A percentile compares a stretch with the other conserved stretches of the same genome.
phyloP scores from a whole-genome alignment of 2,113 vertebrate genomes.

The Stegastes partitus region DNA sequence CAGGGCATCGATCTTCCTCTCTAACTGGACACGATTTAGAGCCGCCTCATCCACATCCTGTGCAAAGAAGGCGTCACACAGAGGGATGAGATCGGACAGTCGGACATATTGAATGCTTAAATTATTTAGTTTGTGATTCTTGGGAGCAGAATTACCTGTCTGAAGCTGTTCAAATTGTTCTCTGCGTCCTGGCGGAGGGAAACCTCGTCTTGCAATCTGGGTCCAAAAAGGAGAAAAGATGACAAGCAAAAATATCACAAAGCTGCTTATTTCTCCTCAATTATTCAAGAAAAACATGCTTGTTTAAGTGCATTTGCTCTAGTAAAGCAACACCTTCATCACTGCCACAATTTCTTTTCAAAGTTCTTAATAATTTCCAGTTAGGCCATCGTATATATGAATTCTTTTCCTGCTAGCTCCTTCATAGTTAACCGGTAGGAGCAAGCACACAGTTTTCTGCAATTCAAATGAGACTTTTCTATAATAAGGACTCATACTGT shows the following conservation, averaged over 20 bases:
- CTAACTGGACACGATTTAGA: slow-evolving; percentile 90
- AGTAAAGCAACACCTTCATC: too few relatives aligned
- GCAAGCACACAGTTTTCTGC: not conserved
- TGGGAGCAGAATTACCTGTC: slow-evolving; percentile 85
- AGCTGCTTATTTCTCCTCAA: not conserved
- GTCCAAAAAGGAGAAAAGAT: slow-evolving; percentile 10
- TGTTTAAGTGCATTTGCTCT: not conserved
- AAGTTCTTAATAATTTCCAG: too few relatives aligned
- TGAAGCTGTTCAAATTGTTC: slow-evolving; percentile 87
- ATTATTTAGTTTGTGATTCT: not conserved
- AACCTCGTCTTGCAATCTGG: slow-evolving; percentile 92
- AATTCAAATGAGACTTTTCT: not conserved
- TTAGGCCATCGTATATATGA: too few relatives aligned
- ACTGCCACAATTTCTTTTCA: too few relatives aligned
- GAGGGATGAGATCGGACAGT: not conserved
- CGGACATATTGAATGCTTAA: not conserved
- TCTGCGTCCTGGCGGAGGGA: slow-evolving; percentile 88
- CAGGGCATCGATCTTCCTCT: slow-evolving; percentile 90
- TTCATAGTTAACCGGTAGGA: too few relatives aligned
- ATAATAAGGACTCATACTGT: not conserved
- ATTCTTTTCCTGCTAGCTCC: not conserved
- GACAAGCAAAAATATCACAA: not conserved
- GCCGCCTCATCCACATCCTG: slow-evolving; percentile 95
- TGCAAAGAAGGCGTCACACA: not conserved
- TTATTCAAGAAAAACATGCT: not conserved